Evolutionary conservation across 2,888 invertebrate species (phyloP), one percentile per base, ranked within the genome.

Genomic region (Ceramica pisi): DNA sequence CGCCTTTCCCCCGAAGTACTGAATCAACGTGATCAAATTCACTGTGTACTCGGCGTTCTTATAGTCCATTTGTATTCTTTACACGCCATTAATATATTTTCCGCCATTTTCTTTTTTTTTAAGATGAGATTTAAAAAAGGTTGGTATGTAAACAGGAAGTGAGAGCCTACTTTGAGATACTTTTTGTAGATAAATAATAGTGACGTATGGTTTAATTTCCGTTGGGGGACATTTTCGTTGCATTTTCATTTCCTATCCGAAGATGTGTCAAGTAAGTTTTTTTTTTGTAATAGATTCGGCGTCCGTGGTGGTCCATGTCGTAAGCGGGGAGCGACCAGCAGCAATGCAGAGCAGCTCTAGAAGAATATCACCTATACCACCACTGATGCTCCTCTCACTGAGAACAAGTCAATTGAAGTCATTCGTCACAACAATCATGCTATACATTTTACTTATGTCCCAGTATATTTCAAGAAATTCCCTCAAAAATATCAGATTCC

Each of bases 241-340:
- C 82, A 84, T 85, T 83, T 82, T 81, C 72, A 83, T 86, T 86
- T 86, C 83, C 80, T 67, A 16, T 60, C 44, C 35, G 44, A 74
- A 80, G 62, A 73, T 70, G 59, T 75, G 67, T 73, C 46, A 72
- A 60, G 57, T 55, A 16, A 57, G 44, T 41, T 69, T 77, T 80
- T 80, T 86, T 84, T 82, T 86, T 87, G 63, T 67, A 67, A 85
- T 97, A 95, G 98, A 98, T 96, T 97, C 98, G 75, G 98, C 98
- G 82, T 98, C 98, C 82, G 98, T 98, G 87, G 97, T 98, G 86
- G 98, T 98, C 71, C 98, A 98, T 94, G 98, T 98, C 83, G 97
- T 98, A 87, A 98, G 98, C 92, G 98, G 98, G 90, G 97, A 97
- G 91, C 95, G 97, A 71, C 97, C 97, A 69, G 97, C 97, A 50